These are phyloP conservation scores for Oophaga sylvatica DNA, from an alignment of 2,797 vertebrate species.

Conservation along the genomic window DNA sequence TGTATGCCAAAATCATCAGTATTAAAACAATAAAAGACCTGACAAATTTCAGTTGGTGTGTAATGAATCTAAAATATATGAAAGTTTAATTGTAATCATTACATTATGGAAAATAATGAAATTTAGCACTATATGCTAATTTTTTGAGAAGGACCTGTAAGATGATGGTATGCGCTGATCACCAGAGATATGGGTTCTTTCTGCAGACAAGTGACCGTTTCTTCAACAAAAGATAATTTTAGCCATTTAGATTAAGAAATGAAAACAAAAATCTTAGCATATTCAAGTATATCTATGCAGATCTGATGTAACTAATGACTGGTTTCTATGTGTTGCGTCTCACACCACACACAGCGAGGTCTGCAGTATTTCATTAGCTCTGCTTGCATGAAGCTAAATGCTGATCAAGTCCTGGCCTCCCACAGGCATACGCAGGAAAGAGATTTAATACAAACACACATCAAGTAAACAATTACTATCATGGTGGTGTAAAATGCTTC, in stretches of 20 bases:
- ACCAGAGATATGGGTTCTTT: too few relatives aligned
- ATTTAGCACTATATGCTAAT: too few relatives aligned
- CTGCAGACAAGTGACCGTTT: background rate
- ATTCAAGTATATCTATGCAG: background rate
- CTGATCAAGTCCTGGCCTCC: constrained; percentile 13
- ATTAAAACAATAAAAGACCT: too few relatives aligned
- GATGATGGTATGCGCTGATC: too few relatives aligned
- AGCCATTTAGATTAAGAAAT: background rate
- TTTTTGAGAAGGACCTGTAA: too few relatives aligned
- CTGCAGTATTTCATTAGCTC: constrained; percentile 5
- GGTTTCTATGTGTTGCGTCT: background rate
- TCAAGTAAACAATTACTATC: constrained; percentile 46
- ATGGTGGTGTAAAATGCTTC: constrained; percentile 1
- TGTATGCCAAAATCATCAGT: too few relatives aligned
- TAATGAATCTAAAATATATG: too few relatives aligned
- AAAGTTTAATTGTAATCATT: too few relatives aligned
- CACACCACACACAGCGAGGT: background rate
- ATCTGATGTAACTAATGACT: background rate
- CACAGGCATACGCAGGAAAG: constrained; percentile 26
- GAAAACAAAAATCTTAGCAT: background rate
- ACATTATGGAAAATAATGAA: too few relatives aligned
- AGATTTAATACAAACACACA: constrained; percentile 35
- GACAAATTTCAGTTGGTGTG: too few relatives aligned
- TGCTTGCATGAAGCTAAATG: constrained; percentile 22
- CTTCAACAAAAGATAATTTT: background rate